Base-by-base conservation (phyloP, 30 jellyfish, hydroid and myxozoan genomes). In the Aurelia coerulea region DNA sequence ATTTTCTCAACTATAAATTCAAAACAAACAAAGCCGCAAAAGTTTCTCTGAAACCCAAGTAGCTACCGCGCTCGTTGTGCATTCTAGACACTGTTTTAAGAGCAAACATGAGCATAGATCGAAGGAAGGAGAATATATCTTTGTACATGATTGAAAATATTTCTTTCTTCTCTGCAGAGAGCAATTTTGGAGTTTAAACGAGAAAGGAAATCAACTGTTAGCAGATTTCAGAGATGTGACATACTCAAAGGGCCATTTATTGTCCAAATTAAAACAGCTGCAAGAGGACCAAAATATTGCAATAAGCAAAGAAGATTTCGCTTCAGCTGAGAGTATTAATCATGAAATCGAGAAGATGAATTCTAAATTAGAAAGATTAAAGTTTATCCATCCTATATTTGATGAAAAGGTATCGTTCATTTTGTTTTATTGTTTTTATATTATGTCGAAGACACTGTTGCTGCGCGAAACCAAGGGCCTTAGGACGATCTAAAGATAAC, bases 251-350 rank as follows among this genome's bases (percentile, higher is more conserved):
- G 81, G 54, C 10, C 51, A 17, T 54, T 12, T 86, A 34, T 12
- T 15, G 33, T 51, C 85, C 18, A 70, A 67, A 39, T 10, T 86
- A 34, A 52, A 18, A 34, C 56, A 65, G 15, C 56, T 86, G 1
- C 85, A 86, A 53, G 84, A 53, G 49, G 80, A 76, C 37, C 95
- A 86, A 53, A 77, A 73, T 31, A 10, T n/a, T 2, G 89, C 95
- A 15, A 35, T 86, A 5, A 54, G 76, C 54, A 65, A 76, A 33
- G 95, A 86, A 6, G 95, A 86, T 54, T 86, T 75, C 62, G 83
- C 72, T 16, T 63, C 64, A 2, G 95, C 95, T n/a, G 90, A 75
- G 29, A 76, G 54, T 10, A 33, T 86, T 18, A 77, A 77, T 59
- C 74, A 66, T 14, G 65, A 69, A 76, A 68, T 86, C 37, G 90